These are phyloP conservation scores for Monopis laevigella DNA, from an alignment of 2,888 invertebrate species.

Conservation along the genomic window DNA sequence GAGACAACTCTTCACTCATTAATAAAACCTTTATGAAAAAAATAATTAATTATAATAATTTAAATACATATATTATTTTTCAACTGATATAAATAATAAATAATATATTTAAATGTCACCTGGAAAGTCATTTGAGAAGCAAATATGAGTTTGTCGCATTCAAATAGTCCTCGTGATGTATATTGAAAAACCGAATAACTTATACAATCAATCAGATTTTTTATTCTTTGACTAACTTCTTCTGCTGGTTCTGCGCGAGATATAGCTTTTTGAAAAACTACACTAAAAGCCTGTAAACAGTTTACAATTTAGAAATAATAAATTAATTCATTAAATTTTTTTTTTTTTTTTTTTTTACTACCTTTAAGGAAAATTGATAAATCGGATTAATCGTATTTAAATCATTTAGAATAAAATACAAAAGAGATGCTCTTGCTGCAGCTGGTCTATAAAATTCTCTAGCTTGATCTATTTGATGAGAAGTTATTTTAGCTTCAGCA, in stretches of 20 bases:
- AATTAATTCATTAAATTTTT: background rate
- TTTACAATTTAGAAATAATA: slow-evolving; percentile 9
- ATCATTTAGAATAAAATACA: slow-evolving; percentile 96
- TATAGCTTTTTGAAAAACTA: slow-evolving; percentile 97
- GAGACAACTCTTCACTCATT: slow-evolving; percentile 85
- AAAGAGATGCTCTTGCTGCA: slow-evolving; percentile 89
- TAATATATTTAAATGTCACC: no score
- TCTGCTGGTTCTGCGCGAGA: slow-evolving; percentile 85
- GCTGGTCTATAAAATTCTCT: slow-evolving; percentile 90
- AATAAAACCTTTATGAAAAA: slow-evolving; percentile 92
- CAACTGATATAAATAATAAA: no score
- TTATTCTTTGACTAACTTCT: slow-evolving; percentile 80
- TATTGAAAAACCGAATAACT: slow-evolving; percentile 95
- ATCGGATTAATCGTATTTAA: slow-evolving; percentile 96
- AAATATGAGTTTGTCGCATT: slow-evolving; percentile 96
- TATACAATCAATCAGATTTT: slow-evolving; percentile 93
- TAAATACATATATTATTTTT: no score
- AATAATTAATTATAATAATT: no score
- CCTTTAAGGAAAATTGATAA: slow-evolving; percentile 96
- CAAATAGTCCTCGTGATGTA: slow-evolving; percentile 93
- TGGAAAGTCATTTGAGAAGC: slow-evolving; percentile 96
- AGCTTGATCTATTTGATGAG: slow-evolving; percentile 91
- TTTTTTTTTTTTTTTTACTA: slow-evolving; percentile 29
- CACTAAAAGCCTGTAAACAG: slow-evolving; percentile 86
- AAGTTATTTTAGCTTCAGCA: slow-evolving; percentile 91